Evolutionary conservation across 2,888 invertebrate species (phyloP).

Genomic region (Timandra comae): DNA sequence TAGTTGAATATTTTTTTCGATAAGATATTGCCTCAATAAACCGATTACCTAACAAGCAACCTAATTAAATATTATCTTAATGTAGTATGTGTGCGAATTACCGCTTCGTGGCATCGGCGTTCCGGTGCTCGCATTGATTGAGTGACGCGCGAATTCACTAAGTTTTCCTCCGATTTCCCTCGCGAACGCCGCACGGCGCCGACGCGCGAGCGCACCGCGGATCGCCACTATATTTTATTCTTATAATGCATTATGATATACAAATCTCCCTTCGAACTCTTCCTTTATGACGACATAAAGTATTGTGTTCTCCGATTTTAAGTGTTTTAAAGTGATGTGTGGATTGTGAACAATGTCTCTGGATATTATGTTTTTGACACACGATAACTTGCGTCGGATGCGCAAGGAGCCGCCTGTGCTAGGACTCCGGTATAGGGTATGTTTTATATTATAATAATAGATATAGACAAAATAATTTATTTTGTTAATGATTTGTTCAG

Average conservation of each 20-base stretch:
- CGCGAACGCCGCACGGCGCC: constrained; percentile 29
- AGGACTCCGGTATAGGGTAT: constrained; percentile 70
- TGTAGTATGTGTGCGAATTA: no score
- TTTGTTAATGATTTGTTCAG: no score
- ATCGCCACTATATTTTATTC: constrained; percentile 29
- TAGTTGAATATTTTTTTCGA: no score
- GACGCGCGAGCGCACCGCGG: constrained; percentile 43
- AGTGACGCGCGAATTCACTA: constrained; percentile 33
- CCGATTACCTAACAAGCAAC: no score
- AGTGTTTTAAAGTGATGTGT: constrained; percentile 38
- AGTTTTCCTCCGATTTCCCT: constrained; percentile 69
- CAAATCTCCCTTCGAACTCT: constrained; percentile 43
- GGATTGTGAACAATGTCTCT: constrained; percentile 53
- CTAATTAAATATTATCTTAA: no score
- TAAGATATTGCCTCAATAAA: no score
- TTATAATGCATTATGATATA: constrained; percentile 72
- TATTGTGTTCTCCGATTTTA: constrained; percentile 36
- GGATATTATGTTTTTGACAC: constrained; percentile 75
- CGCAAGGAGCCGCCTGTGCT: constrained; percentile 66
- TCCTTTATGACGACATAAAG: constrained; percentile 47
- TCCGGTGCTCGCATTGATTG: constrained; percentile 45
- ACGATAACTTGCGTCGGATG: constrained; percentile 68
- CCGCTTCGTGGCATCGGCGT: constrained; percentile 35
- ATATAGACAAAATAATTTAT: no score
- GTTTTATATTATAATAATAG: constrained; percentile 17